Base-by-base conservation (phyloP, 1,140 invertebrate species). In the Aplysia californica region DNA sequence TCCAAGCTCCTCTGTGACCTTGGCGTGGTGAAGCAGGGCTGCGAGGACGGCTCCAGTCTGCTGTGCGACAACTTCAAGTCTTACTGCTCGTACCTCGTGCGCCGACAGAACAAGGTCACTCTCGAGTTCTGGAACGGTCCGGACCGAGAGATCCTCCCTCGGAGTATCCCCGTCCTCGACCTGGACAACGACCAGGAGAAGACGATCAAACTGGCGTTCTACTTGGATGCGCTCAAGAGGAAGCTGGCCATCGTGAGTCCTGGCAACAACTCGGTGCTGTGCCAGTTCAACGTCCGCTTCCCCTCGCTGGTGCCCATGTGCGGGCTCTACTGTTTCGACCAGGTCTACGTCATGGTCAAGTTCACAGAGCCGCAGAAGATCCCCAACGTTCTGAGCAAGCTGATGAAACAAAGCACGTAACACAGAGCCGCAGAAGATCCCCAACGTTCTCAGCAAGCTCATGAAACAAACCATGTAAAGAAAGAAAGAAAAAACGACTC, bases 81-180 rank as follows among this genome's bases (percentile, higher is more conserved):
- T 21, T 79, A 74, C 78, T 79, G 73, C 50, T 68, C 73, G 31
- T 79, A 79, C 68, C 68, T 79, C 31, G 78, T 79, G 15, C 18
- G 67, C 2, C 33, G 78, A 55, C 55, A 67, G 31, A 74, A 69
- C 78, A 71, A 55, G 56, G 75, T 79, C 55, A 50, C 67, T 33
- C 68, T 79, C 1, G 78, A 79, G 55, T 79, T 79, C 61, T 79
- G 78, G 78, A 79, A 79, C 61, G 78, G 78, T 23, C 67, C 68
- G 23, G 76, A 76, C 68, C 56, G 74, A 56, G 78, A 79, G 31
- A 79, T 64, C n/a, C 58, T 79, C 4, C 67, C 67, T n/a, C 56
- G 78, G 0, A 75, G 73, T 26, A 59, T 79, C 18, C 68, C 73
- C 33, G 68, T 79, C 20, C 67, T 75, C 3, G 78, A 79, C 50